phyloP scores from a whole-genome alignment of 2,113 vertebrate species.

The Xiphorhynchus elegans region DNA sequence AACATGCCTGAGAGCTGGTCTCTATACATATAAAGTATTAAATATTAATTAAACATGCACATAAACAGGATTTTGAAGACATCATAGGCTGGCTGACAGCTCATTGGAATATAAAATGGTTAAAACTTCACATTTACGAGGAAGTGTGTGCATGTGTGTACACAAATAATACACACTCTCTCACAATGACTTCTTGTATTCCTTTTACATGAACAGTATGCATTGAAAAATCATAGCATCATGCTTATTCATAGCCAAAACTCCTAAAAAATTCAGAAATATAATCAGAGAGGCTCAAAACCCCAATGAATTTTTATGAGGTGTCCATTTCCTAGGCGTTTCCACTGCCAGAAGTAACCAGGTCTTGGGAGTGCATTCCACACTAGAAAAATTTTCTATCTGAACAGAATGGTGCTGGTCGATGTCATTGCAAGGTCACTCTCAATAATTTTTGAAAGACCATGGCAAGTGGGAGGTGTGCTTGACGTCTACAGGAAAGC shows the following conservation, averaged over 20 bases:
- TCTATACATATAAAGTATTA: not conserved
- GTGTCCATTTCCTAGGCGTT: not conserved
- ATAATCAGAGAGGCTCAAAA: not conserved
- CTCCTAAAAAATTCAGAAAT: not conserved
- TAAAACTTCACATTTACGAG: not conserved
- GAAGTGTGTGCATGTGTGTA: not conserved
- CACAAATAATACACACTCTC: not conserved
- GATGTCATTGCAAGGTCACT: not conserved
- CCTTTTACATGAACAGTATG: not conserved
- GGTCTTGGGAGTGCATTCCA: not conserved
- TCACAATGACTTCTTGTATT: not conserved
- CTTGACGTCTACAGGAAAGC: not conserved
- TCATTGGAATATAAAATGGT: not conserved
- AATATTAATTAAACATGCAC: not conserved
- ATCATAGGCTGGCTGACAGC: not conserved
- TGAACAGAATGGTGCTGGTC: not conserved
- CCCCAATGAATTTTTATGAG: not conserved
- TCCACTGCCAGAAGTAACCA: not conserved
- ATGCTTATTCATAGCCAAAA: not conserved
- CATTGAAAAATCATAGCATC: not conserved
- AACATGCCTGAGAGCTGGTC: not conserved
- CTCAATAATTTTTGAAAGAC: not conserved
- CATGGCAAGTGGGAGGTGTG: accelerated
- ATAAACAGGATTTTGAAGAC: not conserved
- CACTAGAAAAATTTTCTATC: not conserved